These are phyloP conservation scores for Strigamia maritima DNA, from an alignment of 2,888 invertebrate species.

Conservation along the genomic window DNA sequence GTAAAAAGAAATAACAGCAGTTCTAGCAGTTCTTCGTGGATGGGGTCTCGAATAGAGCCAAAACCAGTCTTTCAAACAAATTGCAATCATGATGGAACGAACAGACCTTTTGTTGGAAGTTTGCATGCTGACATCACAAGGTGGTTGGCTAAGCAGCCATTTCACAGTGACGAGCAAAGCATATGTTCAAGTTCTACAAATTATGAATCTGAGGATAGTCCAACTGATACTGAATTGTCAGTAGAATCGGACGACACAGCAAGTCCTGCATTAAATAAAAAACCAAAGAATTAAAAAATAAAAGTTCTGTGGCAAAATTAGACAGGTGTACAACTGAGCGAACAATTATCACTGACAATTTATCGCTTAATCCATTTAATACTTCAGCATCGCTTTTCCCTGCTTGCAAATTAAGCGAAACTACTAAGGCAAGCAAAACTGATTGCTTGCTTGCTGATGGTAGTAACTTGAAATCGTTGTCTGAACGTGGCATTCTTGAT, in stretches of 20 bases:
- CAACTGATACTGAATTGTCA: constrained; percentile 59
- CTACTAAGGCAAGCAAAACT: not conserved
- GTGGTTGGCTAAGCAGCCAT: constrained; percentile 35
- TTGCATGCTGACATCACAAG: constrained; percentile 36
- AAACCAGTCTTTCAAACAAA: not conserved
- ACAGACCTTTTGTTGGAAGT: not conserved
- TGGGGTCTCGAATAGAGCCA: not conserved
- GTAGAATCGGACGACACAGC: constrained; percentile 43
- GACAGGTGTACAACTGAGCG: constrained; percentile 40
- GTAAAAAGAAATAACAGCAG: constrained; percentile 36
- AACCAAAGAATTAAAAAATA: constrained; percentile 10
- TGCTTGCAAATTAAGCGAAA: constrained; percentile 4
- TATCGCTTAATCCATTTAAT: not conserved
- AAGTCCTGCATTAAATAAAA: constrained; percentile 25
- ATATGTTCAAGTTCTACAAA: constrained; percentile 43
- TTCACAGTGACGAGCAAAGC: constrained; percentile 39
- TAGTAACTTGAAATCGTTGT: not conserved
- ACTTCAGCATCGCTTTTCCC: constrained; percentile 20
- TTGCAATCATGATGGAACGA: not conserved
- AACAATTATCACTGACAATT: constrained; percentile 40
- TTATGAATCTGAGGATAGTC: constrained; percentile 64
- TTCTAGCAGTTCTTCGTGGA: constrained; percentile 36
- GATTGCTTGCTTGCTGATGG: not conserved
- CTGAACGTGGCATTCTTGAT: constrained; percentile 11
- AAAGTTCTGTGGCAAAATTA: not conserved